A percentile compares a stretch with the other conserved stretches of the same genome.
These are phyloP conservation scores for Morpho helenor DNA, from an alignment of 2,888 invertebrate genomes.

Conservation along the genomic window DNA sequence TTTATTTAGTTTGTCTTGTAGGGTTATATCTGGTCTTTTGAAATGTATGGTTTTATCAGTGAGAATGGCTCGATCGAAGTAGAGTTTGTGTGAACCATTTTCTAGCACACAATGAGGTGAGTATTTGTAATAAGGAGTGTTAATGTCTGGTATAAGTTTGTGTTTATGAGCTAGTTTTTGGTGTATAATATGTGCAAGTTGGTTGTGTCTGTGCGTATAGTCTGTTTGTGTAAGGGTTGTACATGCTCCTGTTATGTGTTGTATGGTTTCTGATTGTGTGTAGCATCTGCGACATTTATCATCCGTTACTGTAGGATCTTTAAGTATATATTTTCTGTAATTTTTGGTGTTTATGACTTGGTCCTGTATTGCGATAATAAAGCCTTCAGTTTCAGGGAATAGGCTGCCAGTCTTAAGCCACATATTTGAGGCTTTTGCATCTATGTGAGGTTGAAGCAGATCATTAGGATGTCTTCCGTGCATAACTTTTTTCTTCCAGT, in stretches of 20 bases:
- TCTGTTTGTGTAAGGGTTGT: slow-evolving; percentile 19
- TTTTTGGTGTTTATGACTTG: slow-evolving; percentile 34
- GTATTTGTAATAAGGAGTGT: no score
- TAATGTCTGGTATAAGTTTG: slow-evolving; percentile 1
- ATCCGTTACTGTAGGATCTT: slow-evolving; percentile 11
- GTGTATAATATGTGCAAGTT: slow-evolving; percentile 7
- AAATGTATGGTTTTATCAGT: no score
- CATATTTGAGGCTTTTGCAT: slow-evolving; percentile 7
- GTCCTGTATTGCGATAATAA: slow-evolving; percentile 37
- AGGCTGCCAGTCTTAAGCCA: slow-evolving; percentile 18
- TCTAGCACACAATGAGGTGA: no score
- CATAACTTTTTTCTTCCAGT: slow-evolving; percentile 8
- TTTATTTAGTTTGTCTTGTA: no score
- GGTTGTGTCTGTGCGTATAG: slow-evolving; percentile 9
- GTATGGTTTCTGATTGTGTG: slow-evolving; percentile 14
- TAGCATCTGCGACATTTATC: slow-evolving; percentile 22
- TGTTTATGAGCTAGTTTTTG: slow-evolving; percentile 6
- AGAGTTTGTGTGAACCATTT: no score
- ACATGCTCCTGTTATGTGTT: slow-evolving; percentile 24
- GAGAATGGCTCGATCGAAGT: no score
- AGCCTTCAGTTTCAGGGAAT: slow-evolving; percentile 29
- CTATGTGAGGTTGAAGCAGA: slow-evolving; percentile 7
- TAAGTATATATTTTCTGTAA: slow-evolving; percentile 20
- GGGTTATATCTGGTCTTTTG: no score
- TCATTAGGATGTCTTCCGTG: slow-evolving; percentile 14